Conservation (phyloP, 2,888 invertebrate species). For the Dryococelus australis region DNA sequence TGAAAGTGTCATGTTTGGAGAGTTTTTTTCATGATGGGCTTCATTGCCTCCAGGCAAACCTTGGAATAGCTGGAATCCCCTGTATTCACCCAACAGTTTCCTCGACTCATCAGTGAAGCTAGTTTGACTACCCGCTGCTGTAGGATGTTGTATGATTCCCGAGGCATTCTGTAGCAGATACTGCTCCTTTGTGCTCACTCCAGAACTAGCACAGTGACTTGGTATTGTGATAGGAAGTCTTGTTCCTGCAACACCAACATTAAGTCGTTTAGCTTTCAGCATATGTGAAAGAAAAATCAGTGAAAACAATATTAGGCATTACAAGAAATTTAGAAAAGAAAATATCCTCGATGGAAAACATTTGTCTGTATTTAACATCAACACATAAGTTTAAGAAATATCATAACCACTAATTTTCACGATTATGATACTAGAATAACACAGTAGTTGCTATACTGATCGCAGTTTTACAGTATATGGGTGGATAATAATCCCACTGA, state of each 20-base stretch:
- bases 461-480: too few relatives aligned
- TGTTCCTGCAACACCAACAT: conserved; percentile 18
- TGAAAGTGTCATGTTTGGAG: neutral
- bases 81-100: neutral
- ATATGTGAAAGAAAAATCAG: neutral
- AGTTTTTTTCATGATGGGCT: neutral
- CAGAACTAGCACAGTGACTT: neutral
- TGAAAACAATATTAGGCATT: neutral
- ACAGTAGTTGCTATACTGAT: too few relatives aligned
- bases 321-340: too few relatives aligned
- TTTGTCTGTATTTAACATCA: too few relatives aligned
- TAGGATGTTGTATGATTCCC: neutral
- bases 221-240: neutral
- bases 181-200: neutral
- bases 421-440: too few relatives aligned
- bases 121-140: neutral
- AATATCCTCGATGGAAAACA: too few relatives aligned
- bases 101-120: neutral
- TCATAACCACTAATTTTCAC: too few relatives aligned
- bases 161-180: neutral
- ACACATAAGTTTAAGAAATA: too few relatives aligned
- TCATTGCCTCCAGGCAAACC: neutral
- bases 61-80: neutral
- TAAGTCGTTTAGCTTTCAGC: neutral
- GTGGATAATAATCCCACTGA: too few relatives aligned